Evolutionary conservation across 2,113 vertebrate genomes (phyloP).

Genomic region (Zosterops lateralis): DNA sequence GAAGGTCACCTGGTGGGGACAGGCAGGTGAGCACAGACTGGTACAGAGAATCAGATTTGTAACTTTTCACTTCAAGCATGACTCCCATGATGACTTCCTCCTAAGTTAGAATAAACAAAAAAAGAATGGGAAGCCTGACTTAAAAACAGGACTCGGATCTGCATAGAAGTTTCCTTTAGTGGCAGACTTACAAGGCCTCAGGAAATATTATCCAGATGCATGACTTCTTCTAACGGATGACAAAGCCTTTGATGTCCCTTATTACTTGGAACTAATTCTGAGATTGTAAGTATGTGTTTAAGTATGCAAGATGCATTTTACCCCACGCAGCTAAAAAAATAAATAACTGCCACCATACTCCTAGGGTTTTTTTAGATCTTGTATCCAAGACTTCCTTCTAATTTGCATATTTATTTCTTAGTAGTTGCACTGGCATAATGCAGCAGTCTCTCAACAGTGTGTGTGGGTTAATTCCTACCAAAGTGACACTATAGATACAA

Average conservation of each 20-base stretch:
- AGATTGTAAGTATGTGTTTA: background rate
- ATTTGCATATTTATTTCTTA: background rate
- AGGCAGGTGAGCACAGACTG: background rate
- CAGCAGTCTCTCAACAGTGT: background rate
- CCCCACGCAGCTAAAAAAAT: background rate
- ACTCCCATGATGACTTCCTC: background rate
- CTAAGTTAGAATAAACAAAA: background rate
- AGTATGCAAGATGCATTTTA: background rate
- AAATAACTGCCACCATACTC: background rate
- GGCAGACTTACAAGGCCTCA: background rate
- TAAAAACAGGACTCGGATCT: background rate
- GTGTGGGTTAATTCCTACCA: background rate
- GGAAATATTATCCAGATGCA: background rate
- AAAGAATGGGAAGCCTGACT: background rate
- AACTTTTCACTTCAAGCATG: background rate
- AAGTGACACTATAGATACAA: background rate
- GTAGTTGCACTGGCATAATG: background rate
- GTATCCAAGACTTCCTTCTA: background rate
- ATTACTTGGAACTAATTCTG: background rate
- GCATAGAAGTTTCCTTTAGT: background rate
- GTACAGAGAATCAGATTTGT: background rate
- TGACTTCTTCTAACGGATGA: background rate
- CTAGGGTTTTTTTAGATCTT: background rate
- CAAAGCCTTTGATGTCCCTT: background rate
- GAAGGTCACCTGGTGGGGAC: background rate